Evolutionary conservation across 1,140 invertebrate species (phyloP).

Genomic region (fruit fly (Drosophila melanogaster)): Release_6_plus_ISO1_MT NT_037436.4:18435501-18436000

Average conservation of each 20-base stretch:
- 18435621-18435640: slow-evolving; percentile 8
- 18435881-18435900: slow-evolving; percentile 52
- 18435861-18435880: slow-evolving; percentile 10
- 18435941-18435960: slow-evolving; percentile 35
- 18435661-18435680: slow-evolving; percentile 60
- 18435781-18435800: slow-evolving; percentile 62
- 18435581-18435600: slow-evolving; percentile 43
- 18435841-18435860: slow-evolving; percentile 47
- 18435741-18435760: slow-evolving; percentile 82
- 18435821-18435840: slow-evolving; percentile 76
- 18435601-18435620: slow-evolving; percentile 10
- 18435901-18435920: slow-evolving; percentile 74
- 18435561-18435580: slow-evolving; percentile 70
- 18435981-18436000: background rate
- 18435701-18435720: slow-evolving; percentile 23
- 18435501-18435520: slow-evolving; percentile 80
- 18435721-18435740: slow-evolving; percentile 74
- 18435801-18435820: slow-evolving; percentile 76
- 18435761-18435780: slow-evolving; percentile 78
- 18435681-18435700: background rate
- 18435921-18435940: slow-evolving; percentile 79
- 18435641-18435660: slow-evolving; percentile 44
- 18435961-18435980: background rate
- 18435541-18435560: slow-evolving; percentile 17
- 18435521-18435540: slow-evolving; percentile 52